phyloP scores from a whole-genome alignment of 2,888 invertebrate genomes.

The Metopia argyrocephala region DNA sequence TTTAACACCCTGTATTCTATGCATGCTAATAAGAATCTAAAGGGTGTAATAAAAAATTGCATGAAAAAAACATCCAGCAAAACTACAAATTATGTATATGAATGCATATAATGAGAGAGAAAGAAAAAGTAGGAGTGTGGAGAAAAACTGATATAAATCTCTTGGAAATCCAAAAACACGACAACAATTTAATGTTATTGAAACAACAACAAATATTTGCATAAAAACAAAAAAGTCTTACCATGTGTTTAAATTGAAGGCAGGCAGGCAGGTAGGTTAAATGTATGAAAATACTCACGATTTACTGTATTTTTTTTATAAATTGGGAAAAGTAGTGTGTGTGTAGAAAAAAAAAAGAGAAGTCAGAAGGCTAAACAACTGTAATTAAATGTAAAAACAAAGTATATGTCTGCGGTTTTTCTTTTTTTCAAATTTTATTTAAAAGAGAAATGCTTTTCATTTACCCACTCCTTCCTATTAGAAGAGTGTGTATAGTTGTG shows the following conservation, averaged over 20 bases:
- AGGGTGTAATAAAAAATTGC: background rate
- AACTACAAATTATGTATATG: background rate
- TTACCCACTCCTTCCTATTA: too few relatives aligned
- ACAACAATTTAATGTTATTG: constrained; percentile 9
- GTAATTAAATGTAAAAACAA: constrained; percentile 58
- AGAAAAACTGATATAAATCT: constrained; percentile 14
- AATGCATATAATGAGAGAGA: background rate
- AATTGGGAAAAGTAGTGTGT: background rate
- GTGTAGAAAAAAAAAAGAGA: background rate
- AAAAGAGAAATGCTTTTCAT: too few relatives aligned
- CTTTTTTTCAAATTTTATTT: background rate
- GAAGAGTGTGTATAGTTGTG: background rate
- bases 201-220: background rate
- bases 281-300: background rate
- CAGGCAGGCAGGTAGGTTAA: too few relatives aligned
- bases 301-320: background rate
- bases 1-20: background rate
- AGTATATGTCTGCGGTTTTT: constrained; percentile 62
- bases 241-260: background rate
- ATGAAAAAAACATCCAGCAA: background rate
- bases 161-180: constrained; percentile 25
- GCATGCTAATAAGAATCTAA: constrained; percentile 47
- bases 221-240: background rate
- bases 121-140: background rate
- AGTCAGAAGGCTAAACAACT: constrained; percentile 47